Conservation (phyloP, 2,113 vertebrate genomes). For the Rhipidura dahli region DNA sequence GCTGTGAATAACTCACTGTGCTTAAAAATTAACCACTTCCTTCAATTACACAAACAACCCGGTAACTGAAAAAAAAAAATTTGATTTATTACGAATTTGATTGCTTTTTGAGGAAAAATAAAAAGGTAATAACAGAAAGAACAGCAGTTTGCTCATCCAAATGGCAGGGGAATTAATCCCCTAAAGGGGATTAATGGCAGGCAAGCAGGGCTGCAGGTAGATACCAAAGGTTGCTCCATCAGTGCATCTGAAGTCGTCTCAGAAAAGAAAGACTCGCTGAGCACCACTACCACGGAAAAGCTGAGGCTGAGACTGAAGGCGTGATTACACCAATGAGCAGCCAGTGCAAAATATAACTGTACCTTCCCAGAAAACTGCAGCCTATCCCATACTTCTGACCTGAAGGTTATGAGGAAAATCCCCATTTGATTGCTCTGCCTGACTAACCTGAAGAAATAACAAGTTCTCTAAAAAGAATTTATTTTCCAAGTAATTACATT, state of each 20-base stretch:
- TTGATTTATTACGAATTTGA: neutral
- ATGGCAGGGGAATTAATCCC: neutral
- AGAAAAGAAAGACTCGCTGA: neutral
- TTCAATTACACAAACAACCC: conserved; percentile 7
- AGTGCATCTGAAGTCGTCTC: neutral
- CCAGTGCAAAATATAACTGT: neutral
- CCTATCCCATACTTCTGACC: neutral
- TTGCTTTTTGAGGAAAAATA: neutral
- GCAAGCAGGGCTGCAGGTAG: neutral
- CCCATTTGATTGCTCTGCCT: neutral
- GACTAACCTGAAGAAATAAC: neutral
- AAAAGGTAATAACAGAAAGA: neutral
- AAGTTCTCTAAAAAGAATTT: neutral
- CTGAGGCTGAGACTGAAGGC: neutral
- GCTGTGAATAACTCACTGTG: neutral
- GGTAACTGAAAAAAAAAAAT: neutral
- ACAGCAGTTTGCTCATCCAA: neutral
- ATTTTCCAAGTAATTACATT: neutral
- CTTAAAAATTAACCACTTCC: conserved; percentile 30
- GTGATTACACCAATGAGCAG: rapidly evolving
- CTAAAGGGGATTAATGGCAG: neutral
- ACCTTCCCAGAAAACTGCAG: neutral
- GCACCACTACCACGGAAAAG: neutral
- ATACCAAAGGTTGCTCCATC: neutral
- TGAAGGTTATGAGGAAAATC: neutral